These are phyloP conservation scores for Drosophila anomalipes DNA, from an alignment of 2,888 invertebrate species.

Conservation along the genomic window DNA sequence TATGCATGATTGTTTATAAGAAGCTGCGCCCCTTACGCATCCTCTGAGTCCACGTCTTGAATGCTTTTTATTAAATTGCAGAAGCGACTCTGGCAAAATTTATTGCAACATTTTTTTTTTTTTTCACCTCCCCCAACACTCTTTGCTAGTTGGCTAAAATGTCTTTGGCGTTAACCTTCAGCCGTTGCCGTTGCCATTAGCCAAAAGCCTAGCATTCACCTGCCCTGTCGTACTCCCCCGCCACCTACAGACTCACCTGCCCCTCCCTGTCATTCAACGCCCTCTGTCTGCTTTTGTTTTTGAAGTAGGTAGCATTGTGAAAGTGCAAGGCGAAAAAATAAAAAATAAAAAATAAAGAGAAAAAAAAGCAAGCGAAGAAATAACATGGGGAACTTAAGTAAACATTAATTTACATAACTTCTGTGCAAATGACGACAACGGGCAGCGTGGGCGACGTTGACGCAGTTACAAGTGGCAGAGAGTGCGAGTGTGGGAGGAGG, in stretches of 20 bases:
- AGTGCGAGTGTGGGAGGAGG: not conserved
- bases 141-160: slow-evolving; percentile 10
- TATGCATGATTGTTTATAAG: slow-evolving; percentile 74
- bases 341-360: slow-evolving; percentile 39
- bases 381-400: slow-evolving; percentile 84
- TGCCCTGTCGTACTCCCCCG: slow-evolving; percentile 9
- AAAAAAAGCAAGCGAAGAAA: slow-evolving; percentile 63
- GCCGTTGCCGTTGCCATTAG: slow-evolving; percentile 66
- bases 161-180: slow-evolving; percentile 61
- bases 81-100: slow-evolving; percentile 71
- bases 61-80: slow-evolving; percentile 83
- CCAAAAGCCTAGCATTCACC: slow-evolving; percentile 45
- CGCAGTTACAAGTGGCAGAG: slow-evolving; percentile 18
- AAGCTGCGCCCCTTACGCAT: slow-evolving; percentile 7
- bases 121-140: not conserved
- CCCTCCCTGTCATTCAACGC: slow-evolving; percentile 5
- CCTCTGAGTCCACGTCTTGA: slow-evolving; percentile 1
- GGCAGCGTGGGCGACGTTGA: slow-evolving; percentile 37
- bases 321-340: slow-evolving; percentile 68
- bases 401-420: slow-evolving; percentile 86
- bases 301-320: slow-evolving; percentile 77
- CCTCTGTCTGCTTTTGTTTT: slow-evolving; percentile 76
- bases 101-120: slow-evolving; percentile 68
- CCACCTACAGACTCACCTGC: not conserved
- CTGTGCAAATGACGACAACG: slow-evolving; percentile 80